phyloP scores from a whole-genome alignment of 2,113 vertebrate species.

The Elephantulus edwardii region DNA sequence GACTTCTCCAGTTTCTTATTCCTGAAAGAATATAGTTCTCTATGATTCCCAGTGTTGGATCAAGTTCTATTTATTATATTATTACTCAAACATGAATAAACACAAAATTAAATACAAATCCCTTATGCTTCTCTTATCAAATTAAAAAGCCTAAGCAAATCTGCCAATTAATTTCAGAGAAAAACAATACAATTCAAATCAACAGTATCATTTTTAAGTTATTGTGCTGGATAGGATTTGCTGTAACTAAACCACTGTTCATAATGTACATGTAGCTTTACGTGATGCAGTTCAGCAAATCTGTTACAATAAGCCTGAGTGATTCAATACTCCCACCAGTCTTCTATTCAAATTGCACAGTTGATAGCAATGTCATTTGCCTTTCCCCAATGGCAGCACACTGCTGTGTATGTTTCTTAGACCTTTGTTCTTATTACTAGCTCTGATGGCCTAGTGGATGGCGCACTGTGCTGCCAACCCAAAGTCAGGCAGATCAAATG shows the following conservation, averaged over 20 bases:
- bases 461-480: too few relatives aligned
- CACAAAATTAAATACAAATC: constrained; percentile 41
- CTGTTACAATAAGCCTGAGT: background rate
- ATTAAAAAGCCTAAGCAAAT: constrained; percentile 48
- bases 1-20: background rate
- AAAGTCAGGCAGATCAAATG: too few relatives aligned
- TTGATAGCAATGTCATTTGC: background rate
- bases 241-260: background rate
- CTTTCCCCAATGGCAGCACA: background rate
- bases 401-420: background rate
- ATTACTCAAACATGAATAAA: constrained; percentile 58
- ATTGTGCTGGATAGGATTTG: background rate
- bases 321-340: background rate
- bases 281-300: background rate
- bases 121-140: background rate
- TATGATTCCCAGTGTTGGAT: background rate
- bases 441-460: too few relatives aligned
- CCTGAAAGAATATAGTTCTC: constrained; percentile 8
- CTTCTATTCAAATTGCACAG: background rate
- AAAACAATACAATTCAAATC: constrained; percentile 44
- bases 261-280: background rate
- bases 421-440: background rate
- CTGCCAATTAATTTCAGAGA: constrained; percentile 12
- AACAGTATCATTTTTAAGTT: constrained; percentile 38
- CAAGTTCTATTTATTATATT: constrained; percentile 44